Evolutionary conservation across 2,888 invertebrate species (phyloP), one percentile per base, ranked within the genome.

Genomic region (Desoria tigrina): DNA sequence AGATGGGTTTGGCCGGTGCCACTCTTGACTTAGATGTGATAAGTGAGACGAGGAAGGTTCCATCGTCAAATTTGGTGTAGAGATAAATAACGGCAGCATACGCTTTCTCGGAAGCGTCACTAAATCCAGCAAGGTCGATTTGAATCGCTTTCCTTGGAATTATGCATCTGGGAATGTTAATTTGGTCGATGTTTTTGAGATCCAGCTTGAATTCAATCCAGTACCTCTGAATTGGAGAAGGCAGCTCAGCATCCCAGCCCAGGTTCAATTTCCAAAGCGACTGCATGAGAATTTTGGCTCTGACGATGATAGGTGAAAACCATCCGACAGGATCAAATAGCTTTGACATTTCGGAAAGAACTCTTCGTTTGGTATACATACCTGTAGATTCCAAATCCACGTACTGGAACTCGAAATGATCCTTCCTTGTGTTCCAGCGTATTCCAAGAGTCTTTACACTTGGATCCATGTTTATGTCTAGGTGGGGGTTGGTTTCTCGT

Each of bases 1-100:
- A 67, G 2, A 76, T 55, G 26, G 59, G 68, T 53, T 75, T 75
- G 7, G 69, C 24, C 7, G 77, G 76, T 2, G 77, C 72, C 7
- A n/a, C n/a, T n/a, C n/a, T n/a, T n/a, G n/a, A n/a, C n/a, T n/a
- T n/a, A n/a, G n/a, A n/a, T n/a, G n/a, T 77, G 76, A 45, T 65
- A 55, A 39, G 39, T n/a, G 1, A 39, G 16, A 39, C 11, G 11
- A 14, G 16, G 50, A 56, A 9, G 7, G 2, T 23, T 42, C 55
- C n/a, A n/a, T n/a, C n/a, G n/a, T n/a, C n/a, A n/a, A n/a, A 56
- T 3, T 53, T n/a, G n/a, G n/a, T n/a, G n/a, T 7, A 37, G 37
- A 23, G 64, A 49, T 26, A 58, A 57, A 28, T n/a, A n/a, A n/a
- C n/a, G n/a, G n/a, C n/a, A n/a, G n/a, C n/a, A n/a, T n/a, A n/a